Percentiles rank a stretch among this genome's conserved stretches.
Conservation (phyloP, 2,888 invertebrate species). For the Heteromyza rotundicornis region DNA sequence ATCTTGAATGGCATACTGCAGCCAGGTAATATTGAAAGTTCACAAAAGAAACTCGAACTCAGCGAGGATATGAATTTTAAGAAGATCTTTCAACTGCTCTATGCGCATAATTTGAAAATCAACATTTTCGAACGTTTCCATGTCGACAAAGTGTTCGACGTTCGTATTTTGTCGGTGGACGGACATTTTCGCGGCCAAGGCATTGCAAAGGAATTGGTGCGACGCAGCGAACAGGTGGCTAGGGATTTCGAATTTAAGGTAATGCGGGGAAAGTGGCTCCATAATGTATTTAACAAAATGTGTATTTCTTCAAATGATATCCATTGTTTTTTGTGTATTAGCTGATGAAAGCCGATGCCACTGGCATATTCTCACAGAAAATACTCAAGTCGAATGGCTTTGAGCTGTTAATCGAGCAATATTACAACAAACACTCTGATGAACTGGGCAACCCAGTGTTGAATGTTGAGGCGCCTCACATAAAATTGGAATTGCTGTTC, state of each 20-base stretch:
- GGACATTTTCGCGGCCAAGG: conserved; percentile 72
- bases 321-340: conserved; percentile 59
- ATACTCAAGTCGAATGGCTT: conserved; percentile 75
- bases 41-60: conserved; percentile 70
- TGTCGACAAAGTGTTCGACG: conserved; percentile 77
- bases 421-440: conserved; percentile 75
- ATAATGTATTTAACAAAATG: neutral
- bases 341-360: conserved; percentile 82
- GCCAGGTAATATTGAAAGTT: conserved; percentile 74
- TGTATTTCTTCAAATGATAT: neutral
- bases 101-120: conserved; percentile 72
- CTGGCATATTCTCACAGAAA: conserved; percentile 79
- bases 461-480: conserved; percentile 69
- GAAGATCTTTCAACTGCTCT: conserved; percentile 79
- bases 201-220: conserved; percentile 75
- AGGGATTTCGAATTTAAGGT: conserved; percentile 74
- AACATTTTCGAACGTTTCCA: conserved; percentile 73
- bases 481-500: conserved; percentile 73
- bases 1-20: conserved; percentile 78
- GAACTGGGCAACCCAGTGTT: conserved; percentile 69
- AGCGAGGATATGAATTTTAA: conserved; percentile 75
- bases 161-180: conserved; percentile 81
- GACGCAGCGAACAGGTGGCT: conserved; percentile 72
- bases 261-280: conserved; percentile 16
- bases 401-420: conserved; percentile 69